Evolutionary conservation across 2,113 vertebrate genomes (phyloP).

Genomic region (Cygnus buccinator): DNA sequence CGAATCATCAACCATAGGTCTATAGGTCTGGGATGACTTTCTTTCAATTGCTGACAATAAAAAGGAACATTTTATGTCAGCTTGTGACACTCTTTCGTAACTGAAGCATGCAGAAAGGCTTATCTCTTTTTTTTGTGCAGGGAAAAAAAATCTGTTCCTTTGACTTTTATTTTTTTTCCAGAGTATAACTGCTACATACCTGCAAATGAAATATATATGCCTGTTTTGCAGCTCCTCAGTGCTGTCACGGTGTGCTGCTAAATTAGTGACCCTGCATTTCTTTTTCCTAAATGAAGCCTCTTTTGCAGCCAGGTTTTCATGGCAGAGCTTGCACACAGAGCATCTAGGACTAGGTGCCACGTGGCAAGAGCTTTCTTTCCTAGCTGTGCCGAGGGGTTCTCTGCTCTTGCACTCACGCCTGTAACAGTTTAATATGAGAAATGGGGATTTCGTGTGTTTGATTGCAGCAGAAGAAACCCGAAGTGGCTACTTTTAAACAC

Average conservation of each 20-base stretch:
- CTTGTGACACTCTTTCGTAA: neutral
- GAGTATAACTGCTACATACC: neutral
- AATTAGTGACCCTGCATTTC: neutral
- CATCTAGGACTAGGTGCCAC: neutral
- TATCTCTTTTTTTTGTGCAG: neutral
- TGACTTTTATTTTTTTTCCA: fast-evolving
- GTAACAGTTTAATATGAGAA: neutral
- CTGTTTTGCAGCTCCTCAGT: neutral
- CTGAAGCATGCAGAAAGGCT: neutral
- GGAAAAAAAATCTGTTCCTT: neutral
- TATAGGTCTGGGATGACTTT: neutral
- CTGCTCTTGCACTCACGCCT: neutral
- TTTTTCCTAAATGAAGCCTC: neutral
- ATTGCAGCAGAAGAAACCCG: neutral
- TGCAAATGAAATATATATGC: neutral
- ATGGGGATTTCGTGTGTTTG: neutral
- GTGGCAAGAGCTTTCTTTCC: neutral
- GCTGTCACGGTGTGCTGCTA: neutral
- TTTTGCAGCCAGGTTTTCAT: neutral
- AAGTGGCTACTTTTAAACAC: neutral
- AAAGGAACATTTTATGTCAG: neutral
- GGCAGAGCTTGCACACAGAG: neutral
- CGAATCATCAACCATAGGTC: neutral
- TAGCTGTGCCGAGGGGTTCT: neutral
- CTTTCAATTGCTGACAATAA: neutral